Conservation (phyloP, 2,797 vertebrate genomes). For the Rhynchonycteris naso region DNA sequence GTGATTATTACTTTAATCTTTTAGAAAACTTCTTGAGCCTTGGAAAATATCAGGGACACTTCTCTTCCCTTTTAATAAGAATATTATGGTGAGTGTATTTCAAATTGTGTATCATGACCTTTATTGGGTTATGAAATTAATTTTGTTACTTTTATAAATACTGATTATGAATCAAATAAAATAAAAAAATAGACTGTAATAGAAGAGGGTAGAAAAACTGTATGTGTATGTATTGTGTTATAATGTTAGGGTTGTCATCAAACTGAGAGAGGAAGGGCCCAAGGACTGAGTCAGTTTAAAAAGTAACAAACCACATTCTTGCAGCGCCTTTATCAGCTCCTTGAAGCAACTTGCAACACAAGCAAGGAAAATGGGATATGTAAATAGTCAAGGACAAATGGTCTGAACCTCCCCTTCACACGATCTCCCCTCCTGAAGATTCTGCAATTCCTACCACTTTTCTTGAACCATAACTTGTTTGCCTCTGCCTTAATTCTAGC, state of each 20-base stretch:
- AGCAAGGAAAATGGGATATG: too few species aligned
- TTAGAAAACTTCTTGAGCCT: not conserved
- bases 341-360: too few species aligned
- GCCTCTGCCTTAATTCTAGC: not conserved
- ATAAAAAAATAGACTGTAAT: not conserved
- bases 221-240: not conserved
- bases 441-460: not conserved
- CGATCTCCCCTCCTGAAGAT: too few species aligned
- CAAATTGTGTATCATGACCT: not conserved
- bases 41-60: not conserved
- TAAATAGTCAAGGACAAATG: too few species aligned
- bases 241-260: not conserved
- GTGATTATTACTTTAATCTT: not conserved
- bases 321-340: too few species aligned
- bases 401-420: too few species aligned
- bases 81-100: not conserved
- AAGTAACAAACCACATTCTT: too few species aligned
- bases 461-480: not conserved
- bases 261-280: not conserved
- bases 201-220: not conserved
- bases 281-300: too few species aligned
- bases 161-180: not conserved
- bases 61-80: not conserved
- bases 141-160: not conserved
- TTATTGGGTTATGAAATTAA: conserved; percentile 1